These are phyloP conservation scores for Poliocrania exsul DNA, from an alignment of 2,797 vertebrate genomes.

Conservation along the genomic window DNA sequence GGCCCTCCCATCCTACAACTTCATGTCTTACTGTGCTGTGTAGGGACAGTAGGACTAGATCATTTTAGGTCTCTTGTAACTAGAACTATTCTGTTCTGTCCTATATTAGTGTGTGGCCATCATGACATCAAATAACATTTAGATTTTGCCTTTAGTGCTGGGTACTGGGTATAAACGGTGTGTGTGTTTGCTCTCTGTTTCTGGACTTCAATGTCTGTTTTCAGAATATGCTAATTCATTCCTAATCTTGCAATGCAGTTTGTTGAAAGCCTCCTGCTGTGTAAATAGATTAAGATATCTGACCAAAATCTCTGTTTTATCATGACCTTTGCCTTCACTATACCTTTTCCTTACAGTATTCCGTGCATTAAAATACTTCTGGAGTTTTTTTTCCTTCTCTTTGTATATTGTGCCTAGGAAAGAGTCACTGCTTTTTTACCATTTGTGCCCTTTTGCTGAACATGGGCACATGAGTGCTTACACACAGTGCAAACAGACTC, in stretches of 20 bases:
- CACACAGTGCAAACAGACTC: neutral
- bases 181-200: neutral
- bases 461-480: neutral
- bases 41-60: neutral
- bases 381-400: fast-evolving
- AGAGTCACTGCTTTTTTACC: neutral
- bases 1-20: neutral
- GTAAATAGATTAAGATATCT: neutral
- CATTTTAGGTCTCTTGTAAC: neutral
- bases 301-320: neutral
- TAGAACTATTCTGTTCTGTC: neutral
- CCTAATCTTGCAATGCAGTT: neutral
- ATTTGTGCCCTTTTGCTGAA: neutral
- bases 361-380: neutral
- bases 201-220: neutral
- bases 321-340: neutral
- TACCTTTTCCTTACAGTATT: neutral
- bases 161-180: neutral
- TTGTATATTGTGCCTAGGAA: neutral
- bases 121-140: neutral
- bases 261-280: neutral
- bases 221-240: neutral
- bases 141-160: neutral
- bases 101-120: neutral
- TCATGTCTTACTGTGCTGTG: neutral